Base-by-base conservation (phyloP, 2,888 invertebrate genomes). In the Apodemia mormo region DNA sequence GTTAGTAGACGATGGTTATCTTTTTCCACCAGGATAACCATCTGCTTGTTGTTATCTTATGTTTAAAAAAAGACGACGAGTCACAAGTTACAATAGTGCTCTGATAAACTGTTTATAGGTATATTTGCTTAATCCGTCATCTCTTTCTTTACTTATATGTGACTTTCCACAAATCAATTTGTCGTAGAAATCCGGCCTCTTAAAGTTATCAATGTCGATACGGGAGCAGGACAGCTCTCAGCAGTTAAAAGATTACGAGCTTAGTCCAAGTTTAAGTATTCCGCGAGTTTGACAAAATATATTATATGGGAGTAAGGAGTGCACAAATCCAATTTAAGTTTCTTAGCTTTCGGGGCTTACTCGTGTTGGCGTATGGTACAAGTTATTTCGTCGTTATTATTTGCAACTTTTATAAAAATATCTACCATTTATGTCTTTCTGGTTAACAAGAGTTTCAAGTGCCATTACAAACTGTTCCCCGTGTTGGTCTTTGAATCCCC, bases 321-420 rank as follows among this genome's bases (percentile, higher is more conserved):
- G 61, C 61, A 64, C 61, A 81, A 80, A 86, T 86, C 85, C 87
- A 88, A 88, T 88, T 87, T 86, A 87, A 87, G 86, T 88, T 87
- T 82, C 61, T 64, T 64, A 64, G 61, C 61, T 61, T 61, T 61
- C 33, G 61, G 33, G 61, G 61, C 61, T 33, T 33, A 14, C 61
- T 33, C n/a, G 61, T 61, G 61, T 61, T 61, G 61, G 61, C 33
- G 61, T 14, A 37, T 61, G 61, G 61, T 61, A 9, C 61, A 37
- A 61, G 61, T n/a, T 52, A 14, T n/a, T n/a, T 7, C 14, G 2
- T 7, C 7, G 7, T 1, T 22, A 0, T n/a, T 52, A 2, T n/a
- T 52, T n/a, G 6, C 1, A 52, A 6, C 3, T 49, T 49, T 49
- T 4, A n/a, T n/a, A 1, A 49, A 49, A 14, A 14, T 40, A 7